These are phyloP conservation scores for Dromococcyx pavoninus DNA, from an alignment of 2,797 vertebrate species.

Conservation along the genomic window DNA sequence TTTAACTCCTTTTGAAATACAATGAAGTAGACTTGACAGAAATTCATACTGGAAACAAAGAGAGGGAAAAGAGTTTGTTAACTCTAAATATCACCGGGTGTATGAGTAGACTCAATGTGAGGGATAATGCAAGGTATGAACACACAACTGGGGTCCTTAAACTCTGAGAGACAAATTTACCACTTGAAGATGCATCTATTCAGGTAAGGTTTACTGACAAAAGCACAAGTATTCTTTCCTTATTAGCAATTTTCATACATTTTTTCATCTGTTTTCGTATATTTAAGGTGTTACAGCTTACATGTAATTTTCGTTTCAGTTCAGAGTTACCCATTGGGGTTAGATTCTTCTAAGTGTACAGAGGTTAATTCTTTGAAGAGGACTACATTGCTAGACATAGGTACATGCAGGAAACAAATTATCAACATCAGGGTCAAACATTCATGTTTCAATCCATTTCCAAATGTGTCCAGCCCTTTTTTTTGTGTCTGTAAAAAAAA, in stretches of 20 bases:
- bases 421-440: background rate
- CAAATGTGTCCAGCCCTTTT: background rate
- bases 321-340: background rate
- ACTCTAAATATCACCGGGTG: background rate
- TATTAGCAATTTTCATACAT: background rate
- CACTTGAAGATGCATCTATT: background rate
- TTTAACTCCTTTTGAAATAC: background rate
- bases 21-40: background rate
- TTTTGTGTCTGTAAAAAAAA: background rate
- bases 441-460: background rate
- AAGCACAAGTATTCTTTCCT: background rate
- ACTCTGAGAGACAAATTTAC: background rate
- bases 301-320: background rate
- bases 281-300: background rate
- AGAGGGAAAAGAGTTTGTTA: background rate
- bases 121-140: background rate
- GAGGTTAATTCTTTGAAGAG: background rate
- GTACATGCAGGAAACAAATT: background rate
- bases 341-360: background rate
- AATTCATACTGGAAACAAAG: background rate
- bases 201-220: background rate
- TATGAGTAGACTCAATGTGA: background rate
- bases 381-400: background rate
- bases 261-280: slow-evolving; percentile 2
- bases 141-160: background rate